phyloP scores from a whole-genome alignment of 2,113 vertebrate genomes.

The Oryzias melastigma region DNA sequence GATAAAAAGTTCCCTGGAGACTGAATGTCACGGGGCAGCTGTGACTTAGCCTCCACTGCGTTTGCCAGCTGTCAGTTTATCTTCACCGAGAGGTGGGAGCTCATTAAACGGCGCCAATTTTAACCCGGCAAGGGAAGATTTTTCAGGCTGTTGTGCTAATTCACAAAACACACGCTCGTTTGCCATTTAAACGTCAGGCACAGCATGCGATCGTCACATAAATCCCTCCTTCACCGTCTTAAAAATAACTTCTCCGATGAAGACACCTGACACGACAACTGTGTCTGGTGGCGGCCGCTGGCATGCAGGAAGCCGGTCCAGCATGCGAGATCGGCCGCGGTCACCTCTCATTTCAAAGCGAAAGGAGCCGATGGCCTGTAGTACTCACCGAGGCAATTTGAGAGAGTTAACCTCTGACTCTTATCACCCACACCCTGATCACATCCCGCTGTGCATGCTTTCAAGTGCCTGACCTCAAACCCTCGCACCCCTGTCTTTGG shows the following conservation, averaged over 20 bases:
- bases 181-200: slow-evolving; percentile 22
- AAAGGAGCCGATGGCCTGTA: slow-evolving; percentile 62
- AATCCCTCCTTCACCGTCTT: slow-evolving; percentile 58
- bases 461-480: slow-evolving; percentile 45
- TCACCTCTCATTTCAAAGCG: slow-evolving; percentile 80
- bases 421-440: slow-evolving; percentile 56
- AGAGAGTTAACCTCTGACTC: slow-evolving; percentile 72
- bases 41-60: slow-evolving; percentile 15
- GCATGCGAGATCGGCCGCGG: slow-evolving; percentile 41
- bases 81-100: not conserved
- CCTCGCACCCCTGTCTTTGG: slow-evolving; percentile 18
- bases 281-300: slow-evolving; percentile 65
- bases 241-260: slow-evolving; percentile 72
- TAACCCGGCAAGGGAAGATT: not conserved
- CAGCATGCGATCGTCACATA: slow-evolving; percentile 28
- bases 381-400: slow-evolving; percentile 71
- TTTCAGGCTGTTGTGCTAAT: not conserved
- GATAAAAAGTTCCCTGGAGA: slow-evolving; percentile 37
- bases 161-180: slow-evolving; percentile 13
- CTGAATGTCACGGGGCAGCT: slow-evolving; percentile 33
- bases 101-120: slow-evolving; percentile 38
- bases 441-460: slow-evolving; percentile 56
- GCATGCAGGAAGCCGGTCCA: slow-evolving; percentile 51
- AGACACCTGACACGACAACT: slow-evolving; percentile 86
- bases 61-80: too few relatives aligned